phyloP scores from a whole-genome alignment of 2,113 vertebrate species.

The Ptyas mucosa region DNA sequence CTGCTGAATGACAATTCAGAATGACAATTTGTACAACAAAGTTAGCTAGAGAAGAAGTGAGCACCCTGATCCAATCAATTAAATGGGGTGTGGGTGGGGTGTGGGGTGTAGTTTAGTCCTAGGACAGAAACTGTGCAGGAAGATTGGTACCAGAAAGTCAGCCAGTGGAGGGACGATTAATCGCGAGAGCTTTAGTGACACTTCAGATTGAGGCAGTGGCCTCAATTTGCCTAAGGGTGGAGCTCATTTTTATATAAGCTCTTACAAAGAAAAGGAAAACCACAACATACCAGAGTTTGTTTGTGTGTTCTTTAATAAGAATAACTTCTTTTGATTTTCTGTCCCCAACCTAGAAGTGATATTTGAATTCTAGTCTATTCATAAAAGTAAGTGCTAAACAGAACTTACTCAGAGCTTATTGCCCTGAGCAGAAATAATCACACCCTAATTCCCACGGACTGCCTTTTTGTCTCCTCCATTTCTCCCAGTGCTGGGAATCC shows the following conservation, averaged over 20 bases:
- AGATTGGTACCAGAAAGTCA: neutral
- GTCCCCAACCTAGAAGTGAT: neutral
- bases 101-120: neutral
- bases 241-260: neutral
- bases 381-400: neutral
- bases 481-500: neutral
- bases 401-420: neutral
- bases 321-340: neutral
- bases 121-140: neutral
- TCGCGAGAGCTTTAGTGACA: neutral
- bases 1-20: neutral
- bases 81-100: neutral
- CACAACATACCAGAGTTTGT: neutral
- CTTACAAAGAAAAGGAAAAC: neutral
- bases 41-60: neutral
- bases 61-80: neutral
- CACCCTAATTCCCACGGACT: neutral
- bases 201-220: neutral
- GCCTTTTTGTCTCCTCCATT: neutral
- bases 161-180: neutral
- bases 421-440: neutral
- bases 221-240: neutral
- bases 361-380: neutral
- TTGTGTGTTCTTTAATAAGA: neutral
- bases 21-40: neutral